Percentiles rank a stretch among this genome's conserved stretches.
These are phyloP conservation scores for Nebria ingens DNA, from an alignment of 1,140 invertebrate species.

Conservation along the genomic window DNA sequence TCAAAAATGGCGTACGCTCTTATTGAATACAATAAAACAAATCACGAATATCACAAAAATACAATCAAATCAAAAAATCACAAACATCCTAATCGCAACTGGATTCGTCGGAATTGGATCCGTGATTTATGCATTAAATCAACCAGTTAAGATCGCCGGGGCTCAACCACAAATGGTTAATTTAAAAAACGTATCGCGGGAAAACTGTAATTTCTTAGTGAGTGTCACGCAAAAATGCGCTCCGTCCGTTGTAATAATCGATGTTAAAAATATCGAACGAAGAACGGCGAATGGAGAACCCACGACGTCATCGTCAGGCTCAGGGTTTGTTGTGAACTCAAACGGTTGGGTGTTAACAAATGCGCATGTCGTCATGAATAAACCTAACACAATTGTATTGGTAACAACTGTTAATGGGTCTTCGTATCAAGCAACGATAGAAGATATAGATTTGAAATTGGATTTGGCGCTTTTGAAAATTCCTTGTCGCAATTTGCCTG, in stretches of 20 bases:
- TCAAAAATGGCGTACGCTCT: too few species aligned
- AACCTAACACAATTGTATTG: slow-evolving; percentile 44
- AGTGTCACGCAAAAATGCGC: slow-evolving; percentile 78
- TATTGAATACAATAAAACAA: too few species aligned
- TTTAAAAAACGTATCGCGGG: too few species aligned
- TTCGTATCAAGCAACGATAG: slow-evolving; percentile 30
- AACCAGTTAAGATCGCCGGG: too few species aligned
- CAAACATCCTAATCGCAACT: too few species aligned
- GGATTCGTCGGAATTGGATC: too few species aligned
- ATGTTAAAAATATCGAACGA: slow-evolving; percentile 55
- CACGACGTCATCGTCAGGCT: slow-evolving; percentile 65
- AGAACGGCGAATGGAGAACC: slow-evolving; percentile 50
- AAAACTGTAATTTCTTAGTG: slow-evolving; percentile 82
- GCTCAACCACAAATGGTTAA: too few species aligned
- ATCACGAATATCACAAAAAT: too few species aligned
- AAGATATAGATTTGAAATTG: slow-evolving; percentile 49
- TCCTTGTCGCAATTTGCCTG: slow-evolving; percentile 35
- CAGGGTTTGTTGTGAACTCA: slow-evolving; percentile 79
- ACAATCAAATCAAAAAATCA: too few species aligned
- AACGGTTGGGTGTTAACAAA: slow-evolving; percentile 90
- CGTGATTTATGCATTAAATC: too few species aligned
- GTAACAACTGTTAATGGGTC: slow-evolving; percentile 21
- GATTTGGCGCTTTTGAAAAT: slow-evolving; percentile 59
- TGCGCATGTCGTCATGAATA: slow-evolving; percentile 83
- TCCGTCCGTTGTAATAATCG: slow-evolving; percentile 79